Conservation (phyloP, 92 coral and sea anemone genomes). For the Epizoanthus rinbou region DNA sequence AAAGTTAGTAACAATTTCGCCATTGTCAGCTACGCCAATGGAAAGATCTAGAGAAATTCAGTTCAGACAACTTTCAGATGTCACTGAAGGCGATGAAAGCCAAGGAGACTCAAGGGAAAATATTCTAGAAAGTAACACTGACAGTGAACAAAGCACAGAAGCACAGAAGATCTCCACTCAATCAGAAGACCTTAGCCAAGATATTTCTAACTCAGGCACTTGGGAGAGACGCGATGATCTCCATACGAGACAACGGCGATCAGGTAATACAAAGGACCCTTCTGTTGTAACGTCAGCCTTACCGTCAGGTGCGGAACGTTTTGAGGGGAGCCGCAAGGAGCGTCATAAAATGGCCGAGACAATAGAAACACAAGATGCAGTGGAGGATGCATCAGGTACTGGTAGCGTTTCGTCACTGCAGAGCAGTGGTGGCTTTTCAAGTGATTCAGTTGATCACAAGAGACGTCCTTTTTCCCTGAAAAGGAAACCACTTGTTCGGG, state of each 20-base stretch:
- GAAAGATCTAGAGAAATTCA: conserved; percentile 65
- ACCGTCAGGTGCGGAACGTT: not conserved
- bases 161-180: not conserved
- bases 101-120: conserved; percentile 63
- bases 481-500: conserved; percentile 26
- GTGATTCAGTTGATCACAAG: conserved; percentile 9
- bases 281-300: not conserved
- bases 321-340: not conserved
- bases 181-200: conserved; percentile 4
- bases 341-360: not conserved
- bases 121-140: conserved; percentile 31
- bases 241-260: not conserved
- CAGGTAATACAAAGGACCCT: not conserved
- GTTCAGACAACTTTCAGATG: conserved; percentile 83
- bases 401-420: conserved; percentile 30
- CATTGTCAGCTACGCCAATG: conserved; percentile 42
- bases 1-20: conserved; percentile 21
- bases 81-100: conserved; percentile 89
- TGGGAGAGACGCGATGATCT: not conserved
- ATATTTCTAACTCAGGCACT: not conserved
- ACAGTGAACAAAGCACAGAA: conserved; percentile 4
- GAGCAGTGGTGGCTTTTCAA: conserved; percentile 29
- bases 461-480: conserved; percentile 34
- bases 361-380: not conserved
- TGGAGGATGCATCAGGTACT: not conserved